phyloP scores from a whole-genome alignment of 2,113 vertebrate species.

The Heloderma charlesbogerti region DNA sequence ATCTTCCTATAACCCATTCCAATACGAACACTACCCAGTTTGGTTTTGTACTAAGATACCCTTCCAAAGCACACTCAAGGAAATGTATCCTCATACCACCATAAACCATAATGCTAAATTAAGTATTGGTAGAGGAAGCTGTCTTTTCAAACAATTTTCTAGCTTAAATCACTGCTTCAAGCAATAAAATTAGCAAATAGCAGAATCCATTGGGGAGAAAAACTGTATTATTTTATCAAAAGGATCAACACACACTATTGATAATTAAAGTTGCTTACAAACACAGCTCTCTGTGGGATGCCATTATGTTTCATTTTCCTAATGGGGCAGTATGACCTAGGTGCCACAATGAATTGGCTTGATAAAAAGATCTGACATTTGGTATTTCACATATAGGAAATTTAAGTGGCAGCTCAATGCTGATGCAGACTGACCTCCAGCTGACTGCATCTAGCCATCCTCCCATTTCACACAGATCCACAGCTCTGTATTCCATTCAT shows the following conservation, averaged over 20 bases:
- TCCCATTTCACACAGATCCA: background rate
- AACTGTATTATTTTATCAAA: conserved; percentile 11
- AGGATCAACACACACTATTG: background rate
- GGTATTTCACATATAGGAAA: background rate
- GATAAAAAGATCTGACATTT: no score
- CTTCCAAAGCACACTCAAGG: no score
- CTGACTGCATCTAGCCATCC: background rate
- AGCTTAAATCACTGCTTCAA: background rate
- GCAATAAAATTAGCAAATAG: background rate
- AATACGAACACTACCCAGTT: no score
- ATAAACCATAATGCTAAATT: no score
- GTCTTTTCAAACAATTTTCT: background rate
- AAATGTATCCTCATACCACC: no score
- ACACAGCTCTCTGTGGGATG: background rate
- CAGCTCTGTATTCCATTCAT: background rate
- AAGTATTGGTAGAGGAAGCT: background rate
- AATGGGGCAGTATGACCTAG: background rate
- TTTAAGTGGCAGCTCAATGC: background rate
- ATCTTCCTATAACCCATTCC: background rate
- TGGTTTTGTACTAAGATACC: no score
- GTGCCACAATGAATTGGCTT: background rate
- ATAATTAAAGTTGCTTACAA: conserved; percentile 17
- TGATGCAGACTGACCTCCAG: background rate
- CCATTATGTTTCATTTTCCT: conserved; percentile 19
- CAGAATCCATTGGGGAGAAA: background rate